phyloP scores from a whole-genome alignment of 2,797 vertebrate genomes.

The Melanotaenia maccullochi region DNA sequence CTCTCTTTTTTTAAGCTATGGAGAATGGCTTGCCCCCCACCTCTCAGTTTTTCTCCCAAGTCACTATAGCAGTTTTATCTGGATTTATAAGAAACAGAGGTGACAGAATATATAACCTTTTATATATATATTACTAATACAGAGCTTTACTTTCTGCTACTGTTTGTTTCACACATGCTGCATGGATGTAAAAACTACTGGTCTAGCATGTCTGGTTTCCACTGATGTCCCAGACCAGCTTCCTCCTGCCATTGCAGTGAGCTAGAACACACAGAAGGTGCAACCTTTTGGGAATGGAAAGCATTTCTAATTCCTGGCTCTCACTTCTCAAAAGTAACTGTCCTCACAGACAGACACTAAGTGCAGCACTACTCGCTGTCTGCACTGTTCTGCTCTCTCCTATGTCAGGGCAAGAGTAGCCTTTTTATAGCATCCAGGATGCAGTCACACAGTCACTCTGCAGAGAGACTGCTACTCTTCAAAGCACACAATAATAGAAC shows the following conservation, averaged over 20 bases:
- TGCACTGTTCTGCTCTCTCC: slow-evolving; percentile 41
- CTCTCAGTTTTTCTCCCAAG: slow-evolving; percentile 6
- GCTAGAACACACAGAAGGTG: slow-evolving; percentile 27
- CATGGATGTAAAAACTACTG: slow-evolving; percentile 33
- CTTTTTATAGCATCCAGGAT: slow-evolving; percentile 74
- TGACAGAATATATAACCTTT: slow-evolving; percentile 20
- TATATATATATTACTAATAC: background rate
- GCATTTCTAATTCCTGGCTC: slow-evolving; percentile 55
- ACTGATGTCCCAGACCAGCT: slow-evolving; percentile 24
- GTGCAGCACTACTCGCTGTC: slow-evolving; percentile 53
- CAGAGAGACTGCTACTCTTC: slow-evolving; percentile 64
- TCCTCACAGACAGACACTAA: slow-evolving; percentile 46
- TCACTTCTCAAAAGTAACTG: slow-evolving; percentile 52
- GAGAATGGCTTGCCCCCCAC: slow-evolving; percentile 1
- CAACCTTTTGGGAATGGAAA: slow-evolving; percentile 49
- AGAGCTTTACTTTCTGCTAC: background rate
- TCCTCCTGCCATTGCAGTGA: slow-evolving; percentile 11
- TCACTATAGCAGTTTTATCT: slow-evolving; percentile 18
- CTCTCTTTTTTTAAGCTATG: background rate
- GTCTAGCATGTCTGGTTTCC: slow-evolving; percentile 37
- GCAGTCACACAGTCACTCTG: slow-evolving; percentile 67
- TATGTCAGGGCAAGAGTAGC: slow-evolving; percentile 57
- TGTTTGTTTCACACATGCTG: slow-evolving; percentile 21
- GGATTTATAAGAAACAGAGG: slow-evolving; percentile 39
- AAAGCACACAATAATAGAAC: slow-evolving; percentile 72